Conservation (phyloP, 2,888 invertebrate genomes). For the Coelopa pilipes region DNA sequence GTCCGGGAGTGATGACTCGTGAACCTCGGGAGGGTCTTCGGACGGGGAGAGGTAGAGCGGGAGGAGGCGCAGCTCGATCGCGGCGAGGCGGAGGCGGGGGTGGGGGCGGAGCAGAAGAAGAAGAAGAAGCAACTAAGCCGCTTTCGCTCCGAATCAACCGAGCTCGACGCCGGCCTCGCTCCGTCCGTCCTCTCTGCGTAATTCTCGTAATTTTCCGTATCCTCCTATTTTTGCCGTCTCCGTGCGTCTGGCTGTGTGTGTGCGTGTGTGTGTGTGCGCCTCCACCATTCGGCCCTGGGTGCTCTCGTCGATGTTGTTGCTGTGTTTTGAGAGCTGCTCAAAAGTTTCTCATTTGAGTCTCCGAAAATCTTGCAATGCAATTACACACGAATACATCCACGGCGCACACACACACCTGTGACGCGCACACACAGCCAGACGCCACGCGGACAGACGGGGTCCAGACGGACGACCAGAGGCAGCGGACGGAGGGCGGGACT, state of each 20-base stretch:
- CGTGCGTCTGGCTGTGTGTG: background rate
- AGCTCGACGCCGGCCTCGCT: background rate
- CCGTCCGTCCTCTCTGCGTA: background rate
- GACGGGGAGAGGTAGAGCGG: background rate
- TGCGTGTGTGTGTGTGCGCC: background rate
- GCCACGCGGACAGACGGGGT: no score
- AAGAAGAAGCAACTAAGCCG: background rate
- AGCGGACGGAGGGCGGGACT: background rate
- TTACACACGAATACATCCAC: slow-evolving; percentile 45
- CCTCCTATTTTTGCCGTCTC: background rate
- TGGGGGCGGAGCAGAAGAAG: background rate
- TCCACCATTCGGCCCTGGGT: background rate
- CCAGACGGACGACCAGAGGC: no score
- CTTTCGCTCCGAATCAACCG: slow-evolving; percentile 21
- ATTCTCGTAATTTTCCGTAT: slow-evolving; percentile 1
- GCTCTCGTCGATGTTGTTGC: no score
- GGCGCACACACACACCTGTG: slow-evolving; percentile 39
- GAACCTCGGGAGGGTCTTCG: no score
- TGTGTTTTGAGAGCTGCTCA: slow-evolving; percentile 22
- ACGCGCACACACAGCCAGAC: background rate
- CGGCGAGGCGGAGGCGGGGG: no score
- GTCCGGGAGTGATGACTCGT: no score
- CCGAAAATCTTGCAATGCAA: slow-evolving; percentile 31
- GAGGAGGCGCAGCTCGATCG: background rate
- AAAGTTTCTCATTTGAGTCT: slow-evolving; percentile 24